Evolutionary conservation across 1,140 invertebrate species (phyloP).

Genomic region (Drosophila gunungcola): DNA sequence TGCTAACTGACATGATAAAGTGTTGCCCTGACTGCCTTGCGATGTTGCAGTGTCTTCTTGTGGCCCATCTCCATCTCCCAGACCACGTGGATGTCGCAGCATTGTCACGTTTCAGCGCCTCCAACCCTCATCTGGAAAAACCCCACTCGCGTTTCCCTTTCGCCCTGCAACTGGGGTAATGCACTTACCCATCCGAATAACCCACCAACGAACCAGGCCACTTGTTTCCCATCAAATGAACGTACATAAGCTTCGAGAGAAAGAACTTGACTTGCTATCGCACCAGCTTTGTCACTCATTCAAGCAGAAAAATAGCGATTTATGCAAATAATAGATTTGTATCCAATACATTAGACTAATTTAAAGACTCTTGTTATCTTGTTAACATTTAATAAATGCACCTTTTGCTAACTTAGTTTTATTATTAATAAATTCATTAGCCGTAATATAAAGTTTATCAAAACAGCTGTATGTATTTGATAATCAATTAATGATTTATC

Average conservation of each 20-base stretch:
- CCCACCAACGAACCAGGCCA: constrained; percentile 53
- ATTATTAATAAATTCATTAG: no score
- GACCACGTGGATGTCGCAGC: constrained; percentile 39
- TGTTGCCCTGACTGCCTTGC: constrained; percentile 68
- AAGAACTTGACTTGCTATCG: constrained; percentile 42
- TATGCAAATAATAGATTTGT: background rate
- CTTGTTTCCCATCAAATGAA: constrained; percentile 80
- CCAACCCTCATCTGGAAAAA: constrained; percentile 4
- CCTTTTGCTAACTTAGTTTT: no score
- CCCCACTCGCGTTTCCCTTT: constrained; percentile 17
- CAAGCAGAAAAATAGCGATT: background rate
- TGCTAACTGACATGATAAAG: constrained; percentile 79
- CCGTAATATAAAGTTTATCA: no score
- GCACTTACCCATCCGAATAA: constrained; percentile 46
- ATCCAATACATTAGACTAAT: no score
- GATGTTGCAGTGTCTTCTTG: constrained; percentile 45
- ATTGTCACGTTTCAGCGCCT: constrained; percentile 72
- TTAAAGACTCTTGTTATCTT: background rate
- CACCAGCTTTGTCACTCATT: constrained; percentile 5
- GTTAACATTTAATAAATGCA: background rate
- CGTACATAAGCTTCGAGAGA: constrained; percentile 67
- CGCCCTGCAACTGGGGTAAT: constrained; percentile 29
- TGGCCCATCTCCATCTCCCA: constrained; percentile 8
- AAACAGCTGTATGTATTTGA: no score
- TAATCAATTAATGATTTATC: no score